Percentiles rank a stretch among this genome's conserved stretches.
These are phyloP conservation scores for Ectobius pallidus DNA, from an alignment of 2,888 invertebrate genomes.

Conservation along the genomic window DNA sequence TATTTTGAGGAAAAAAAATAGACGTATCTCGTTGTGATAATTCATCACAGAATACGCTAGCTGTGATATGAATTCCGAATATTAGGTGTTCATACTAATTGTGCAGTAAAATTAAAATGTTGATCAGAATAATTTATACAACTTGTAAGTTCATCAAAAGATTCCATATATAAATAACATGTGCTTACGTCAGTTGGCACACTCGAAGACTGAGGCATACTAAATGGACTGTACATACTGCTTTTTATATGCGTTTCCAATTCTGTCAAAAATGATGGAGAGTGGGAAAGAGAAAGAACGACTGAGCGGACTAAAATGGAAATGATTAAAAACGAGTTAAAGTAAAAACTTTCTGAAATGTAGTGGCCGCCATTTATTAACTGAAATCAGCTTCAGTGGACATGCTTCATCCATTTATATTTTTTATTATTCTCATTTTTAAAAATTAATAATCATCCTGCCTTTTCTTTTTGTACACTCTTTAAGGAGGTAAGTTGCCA, in stretches of 20 bases:
- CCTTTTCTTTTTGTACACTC: background rate
- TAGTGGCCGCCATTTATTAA: constrained; percentile 21
- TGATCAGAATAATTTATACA: too few relatives aligned
- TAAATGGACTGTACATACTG: background rate
- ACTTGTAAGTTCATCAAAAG: too few relatives aligned
- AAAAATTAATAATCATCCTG: constrained; percentile 14
- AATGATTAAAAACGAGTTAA: constrained; percentile 29
- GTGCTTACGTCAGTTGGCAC: too few relatives aligned
- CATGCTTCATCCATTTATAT: constrained; percentile 8
- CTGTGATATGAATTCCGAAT: too few relatives aligned
- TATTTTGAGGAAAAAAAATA: too few relatives aligned
- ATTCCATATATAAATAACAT: too few relatives aligned
- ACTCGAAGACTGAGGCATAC: too few relatives aligned
- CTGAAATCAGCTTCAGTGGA: constrained; percentile 18
- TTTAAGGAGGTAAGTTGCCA: background rate
- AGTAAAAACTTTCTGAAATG: constrained; percentile 22
- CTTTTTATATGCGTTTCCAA: constrained; percentile 17
- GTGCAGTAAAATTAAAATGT: too few relatives aligned
- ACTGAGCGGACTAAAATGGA: constrained; percentile 17
- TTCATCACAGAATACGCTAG: too few relatives aligned
- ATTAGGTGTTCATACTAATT: too few relatives aligned
- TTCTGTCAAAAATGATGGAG: constrained; percentile 33
- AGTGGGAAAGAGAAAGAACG: constrained; percentile 1
- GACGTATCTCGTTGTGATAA: too few relatives aligned
- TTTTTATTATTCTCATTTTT: constrained; percentile 5